These are phyloP conservation scores for Henicopernis longicauda DNA, from an alignment of 2,113 vertebrate species.

Conservation along the genomic window DNA sequence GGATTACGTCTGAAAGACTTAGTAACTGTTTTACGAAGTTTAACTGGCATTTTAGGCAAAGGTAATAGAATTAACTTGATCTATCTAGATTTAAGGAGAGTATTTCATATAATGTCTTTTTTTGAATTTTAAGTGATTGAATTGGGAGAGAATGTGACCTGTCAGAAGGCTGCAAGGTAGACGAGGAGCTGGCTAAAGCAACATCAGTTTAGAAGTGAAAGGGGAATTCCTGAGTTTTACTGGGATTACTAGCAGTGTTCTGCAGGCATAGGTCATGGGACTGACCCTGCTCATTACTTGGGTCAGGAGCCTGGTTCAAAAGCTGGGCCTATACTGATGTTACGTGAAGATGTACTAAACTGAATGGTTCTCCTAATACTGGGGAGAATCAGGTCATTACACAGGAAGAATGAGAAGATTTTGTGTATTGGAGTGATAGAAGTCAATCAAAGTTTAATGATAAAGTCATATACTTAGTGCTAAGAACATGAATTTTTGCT, in stretches of 20 bases:
- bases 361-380: not conserved
- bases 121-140: not conserved
- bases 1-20: not conserved
- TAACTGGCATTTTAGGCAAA: not conserved
- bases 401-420: not conserved
- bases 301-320: not conserved
- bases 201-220: not conserved
- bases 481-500: not conserved
- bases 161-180: not conserved
- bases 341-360: not conserved
- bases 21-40: not conserved
- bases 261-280: not conserved
- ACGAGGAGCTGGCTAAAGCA: not conserved
- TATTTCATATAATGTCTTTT: not conserved
- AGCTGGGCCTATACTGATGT: not conserved
- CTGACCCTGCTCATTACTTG: not conserved
- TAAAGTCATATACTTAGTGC: not conserved
- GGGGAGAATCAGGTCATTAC: not conserved
- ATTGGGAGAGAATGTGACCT: not conserved
- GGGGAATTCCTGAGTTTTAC: not conserved
- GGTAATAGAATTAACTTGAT: not conserved
- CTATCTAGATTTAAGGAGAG: not conserved
- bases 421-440: not conserved
- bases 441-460: not conserved
- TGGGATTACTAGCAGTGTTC: not conserved